A percentile compares a stretch with the other conserved stretches of the same genome.
phyloP scores from a whole-genome alignment of 2,888 invertebrate genomes.

The Aricia artaxerxes region DNA sequence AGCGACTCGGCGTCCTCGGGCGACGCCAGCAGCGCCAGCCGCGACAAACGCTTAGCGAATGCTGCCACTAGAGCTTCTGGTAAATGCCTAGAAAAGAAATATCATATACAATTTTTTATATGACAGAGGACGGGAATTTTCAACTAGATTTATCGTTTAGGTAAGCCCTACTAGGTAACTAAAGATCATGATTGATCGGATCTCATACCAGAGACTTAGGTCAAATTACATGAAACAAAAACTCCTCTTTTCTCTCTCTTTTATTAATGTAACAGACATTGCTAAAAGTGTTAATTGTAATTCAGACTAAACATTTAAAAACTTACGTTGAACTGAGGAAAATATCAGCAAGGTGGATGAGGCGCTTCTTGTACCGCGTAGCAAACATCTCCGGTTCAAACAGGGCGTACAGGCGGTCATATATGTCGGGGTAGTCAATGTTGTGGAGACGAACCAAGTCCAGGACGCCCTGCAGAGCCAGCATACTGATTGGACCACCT shows the following conservation, averaged over 20 bases:
- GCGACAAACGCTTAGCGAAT: constrained; percentile 93
- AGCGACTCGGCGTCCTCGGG: constrained; percentile 88
- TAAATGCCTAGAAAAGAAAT: constrained; percentile 84
- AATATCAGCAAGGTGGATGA: constrained; percentile 93
- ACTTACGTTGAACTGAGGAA: constrained; percentile 93
- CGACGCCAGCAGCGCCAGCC: constrained; percentile 91
- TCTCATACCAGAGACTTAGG: too few species aligned
- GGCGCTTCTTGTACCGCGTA: constrained; percentile 92
- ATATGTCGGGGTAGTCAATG: constrained; percentile 97
- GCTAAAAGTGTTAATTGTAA: too few species aligned
- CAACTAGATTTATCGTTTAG: too few species aligned
- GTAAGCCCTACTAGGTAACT: too few species aligned
- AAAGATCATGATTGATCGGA: too few species aligned
- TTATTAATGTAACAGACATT: too few species aligned
- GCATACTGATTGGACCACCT: constrained; percentile 93
- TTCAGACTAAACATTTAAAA: not conserved
- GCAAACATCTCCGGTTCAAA: constrained; percentile 95
- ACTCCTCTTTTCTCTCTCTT: too few species aligned
- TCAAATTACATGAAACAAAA: too few species aligned
- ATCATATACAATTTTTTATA: too few species aligned
- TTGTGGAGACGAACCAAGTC: constrained; percentile 94
- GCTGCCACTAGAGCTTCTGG: constrained; percentile 95
- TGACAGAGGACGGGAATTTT: too few species aligned
- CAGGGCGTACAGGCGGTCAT: constrained; percentile 96
- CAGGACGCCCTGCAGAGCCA: constrained; percentile 95